Percentiles rank a stretch among this genome's conserved stretches.
Evolutionary conservation across 2,113 vertebrate species (phyloP).

Genomic region (Numida meleagris): DNA sequence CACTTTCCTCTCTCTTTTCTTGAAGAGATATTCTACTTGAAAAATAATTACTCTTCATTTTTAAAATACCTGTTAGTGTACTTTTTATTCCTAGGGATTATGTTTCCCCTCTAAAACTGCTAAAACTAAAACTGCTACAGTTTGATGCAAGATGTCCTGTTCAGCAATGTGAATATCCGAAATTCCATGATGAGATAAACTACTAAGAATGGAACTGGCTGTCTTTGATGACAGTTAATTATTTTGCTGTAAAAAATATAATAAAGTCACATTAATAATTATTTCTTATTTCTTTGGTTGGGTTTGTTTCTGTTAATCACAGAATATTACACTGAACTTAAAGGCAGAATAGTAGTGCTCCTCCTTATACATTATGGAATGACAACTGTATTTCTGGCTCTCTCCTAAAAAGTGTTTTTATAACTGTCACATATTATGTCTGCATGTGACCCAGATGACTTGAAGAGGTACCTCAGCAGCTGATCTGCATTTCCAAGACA

Average conservation of each 20-base stretch:
- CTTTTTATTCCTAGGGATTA: neutral
- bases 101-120: neutral
- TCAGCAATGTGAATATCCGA: neutral
- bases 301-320: neutral
- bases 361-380: neutral
- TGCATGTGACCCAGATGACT: neutral
- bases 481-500: constrained; percentile 43
- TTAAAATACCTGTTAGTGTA: neutral
- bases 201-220: neutral
- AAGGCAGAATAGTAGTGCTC: neutral
- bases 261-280: neutral
- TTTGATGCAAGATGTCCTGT: neutral
- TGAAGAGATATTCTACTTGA: neutral
- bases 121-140: neutral
- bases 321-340: neutral
- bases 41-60: neutral
- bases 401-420: neutral
- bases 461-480: constrained; percentile 15
- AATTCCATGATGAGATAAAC: neutral
- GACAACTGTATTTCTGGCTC: neutral
- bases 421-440: neutral
- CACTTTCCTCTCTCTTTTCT: neutral
- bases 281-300: neutral
- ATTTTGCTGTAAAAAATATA: neutral
- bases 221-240: neutral